Evolutionary conservation across 2,888 invertebrate genomes (phyloP).

Genomic region (Cantharis nigra): DNA sequence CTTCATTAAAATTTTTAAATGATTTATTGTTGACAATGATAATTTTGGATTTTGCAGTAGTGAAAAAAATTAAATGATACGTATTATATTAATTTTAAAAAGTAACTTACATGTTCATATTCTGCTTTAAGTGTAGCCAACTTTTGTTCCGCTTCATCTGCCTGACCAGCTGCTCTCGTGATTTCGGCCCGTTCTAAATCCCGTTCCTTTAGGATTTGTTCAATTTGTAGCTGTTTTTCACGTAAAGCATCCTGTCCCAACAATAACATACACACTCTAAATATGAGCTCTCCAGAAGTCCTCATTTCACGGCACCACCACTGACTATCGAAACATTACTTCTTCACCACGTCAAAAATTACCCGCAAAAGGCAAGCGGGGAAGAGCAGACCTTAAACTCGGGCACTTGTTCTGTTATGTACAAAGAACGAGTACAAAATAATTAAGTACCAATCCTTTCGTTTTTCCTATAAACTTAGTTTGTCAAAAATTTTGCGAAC

Average conservation of each 20-base stretch:
- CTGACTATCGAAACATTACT: conserved; percentile 25
- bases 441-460: background rate
- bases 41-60: background rate
- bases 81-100: background rate
- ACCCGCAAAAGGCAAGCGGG: background rate
- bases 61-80: background rate
- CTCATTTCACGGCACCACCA: conserved; percentile 37
- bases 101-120: conserved; percentile 63
- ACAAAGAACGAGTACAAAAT: background rate
- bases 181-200: conserved; percentile 90
- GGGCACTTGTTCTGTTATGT: conserved; percentile 8
- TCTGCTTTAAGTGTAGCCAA: conserved; percentile 65
- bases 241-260: conserved; percentile 78
- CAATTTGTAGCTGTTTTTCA: conserved; percentile 94
- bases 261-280: conserved; percentile 35
- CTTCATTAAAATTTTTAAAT: background rate
- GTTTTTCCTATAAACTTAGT: background rate
- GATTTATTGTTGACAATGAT: background rate
- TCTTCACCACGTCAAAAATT: background rate
- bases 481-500: conserved; percentile 2
- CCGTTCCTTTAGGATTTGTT: conserved; percentile 86
- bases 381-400: conserved; percentile 15
- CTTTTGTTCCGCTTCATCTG: conserved; percentile 76
- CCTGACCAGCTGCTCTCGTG: conserved; percentile 79
- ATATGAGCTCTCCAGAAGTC: conserved; percentile 32